Base-by-base conservation (phyloP, 2,113 vertebrate species). In the Pluvialis apricaria region DNA sequence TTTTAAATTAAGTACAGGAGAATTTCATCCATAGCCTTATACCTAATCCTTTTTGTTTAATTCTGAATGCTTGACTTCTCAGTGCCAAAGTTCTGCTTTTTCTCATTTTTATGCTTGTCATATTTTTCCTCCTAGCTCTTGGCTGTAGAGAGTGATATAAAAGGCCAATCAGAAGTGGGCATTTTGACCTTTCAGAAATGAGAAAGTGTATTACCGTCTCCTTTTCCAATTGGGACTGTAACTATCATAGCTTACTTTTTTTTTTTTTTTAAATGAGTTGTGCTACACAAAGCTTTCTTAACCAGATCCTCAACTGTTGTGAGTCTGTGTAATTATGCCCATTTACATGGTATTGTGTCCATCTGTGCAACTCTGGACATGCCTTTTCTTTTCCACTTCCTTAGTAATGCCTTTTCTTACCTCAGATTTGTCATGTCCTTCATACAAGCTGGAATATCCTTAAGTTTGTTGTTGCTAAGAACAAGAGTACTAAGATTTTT, bases 401-500 rank as follows among this genome's bases (percentile, higher is more conserved):
- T 85, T 72, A 42, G 9, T 34, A 65, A n/a, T n/a, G n/a, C n/a
- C n/a, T n/a, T 61, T 55, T 61, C 82, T 97, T 97, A 99, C 99
- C 99, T 98, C 84, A 99, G 98, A 84, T 97, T 99, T 86, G 87
- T 94, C 99, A 99, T 99, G 76, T 95, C 97, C 87, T 98, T 99
- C 99, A 99, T 99, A 83, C 98, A 98, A 10, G 82, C 88, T 60
- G 99, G 99, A 96, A 99, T 99, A 97, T 98, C 97, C 45, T 96
- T 97, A 36, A 99, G 97, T 55, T 96, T 97, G 96, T 99, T 99
- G 95, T 97, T 98, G 97, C 98, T 99, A 73, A 99, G 98, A 79
- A 99, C 99, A 84, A 99, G 98, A 1, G 99, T 99, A 86, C 98
- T 98, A 82, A 99, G 98, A 40, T 97, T 99, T 88, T 92, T 94